Percentiles rank a stretch among this genome's conserved stretches.
Conservation (phyloP, 2,113 vertebrate species). For the Bos indicus region DNA sequence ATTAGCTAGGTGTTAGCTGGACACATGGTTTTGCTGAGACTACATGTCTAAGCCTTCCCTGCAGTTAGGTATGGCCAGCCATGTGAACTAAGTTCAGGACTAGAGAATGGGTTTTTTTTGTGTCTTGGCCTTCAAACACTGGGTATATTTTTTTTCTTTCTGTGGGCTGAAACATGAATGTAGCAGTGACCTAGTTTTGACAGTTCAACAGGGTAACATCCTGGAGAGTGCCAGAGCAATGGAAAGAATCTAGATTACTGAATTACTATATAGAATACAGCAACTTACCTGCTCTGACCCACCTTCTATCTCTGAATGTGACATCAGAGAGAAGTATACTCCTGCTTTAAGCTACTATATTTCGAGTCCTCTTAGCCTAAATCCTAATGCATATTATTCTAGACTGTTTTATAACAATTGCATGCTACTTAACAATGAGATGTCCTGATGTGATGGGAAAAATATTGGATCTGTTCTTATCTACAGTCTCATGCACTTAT, state of each 20-base stretch:
- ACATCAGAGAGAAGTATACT: not conserved
- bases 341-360: not conserved
- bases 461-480: not conserved
- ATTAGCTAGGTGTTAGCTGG: not conserved
- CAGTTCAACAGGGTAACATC: not conserved
- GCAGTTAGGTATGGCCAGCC: not conserved
- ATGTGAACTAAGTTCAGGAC: not conserved
- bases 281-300: not conserved
- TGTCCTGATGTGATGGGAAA: not conserved
- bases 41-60: not conserved
- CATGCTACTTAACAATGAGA: not conserved
- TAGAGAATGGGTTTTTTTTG: not conserved
- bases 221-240: not conserved
- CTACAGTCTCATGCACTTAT: not conserved
- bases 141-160: not conserved
- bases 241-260: not conserved
- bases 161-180: not conserved
- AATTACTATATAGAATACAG: not conserved
- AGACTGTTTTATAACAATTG: not conserved
- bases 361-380: not conserved
- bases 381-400: not conserved
- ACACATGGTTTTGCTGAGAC: not conserved
- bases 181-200: not conserved
- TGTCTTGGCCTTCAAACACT: not conserved
- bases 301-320: not conserved